Conservation (phyloP, 2,113 vertebrate genomes). For the Microcebus jonahi region DNA sequence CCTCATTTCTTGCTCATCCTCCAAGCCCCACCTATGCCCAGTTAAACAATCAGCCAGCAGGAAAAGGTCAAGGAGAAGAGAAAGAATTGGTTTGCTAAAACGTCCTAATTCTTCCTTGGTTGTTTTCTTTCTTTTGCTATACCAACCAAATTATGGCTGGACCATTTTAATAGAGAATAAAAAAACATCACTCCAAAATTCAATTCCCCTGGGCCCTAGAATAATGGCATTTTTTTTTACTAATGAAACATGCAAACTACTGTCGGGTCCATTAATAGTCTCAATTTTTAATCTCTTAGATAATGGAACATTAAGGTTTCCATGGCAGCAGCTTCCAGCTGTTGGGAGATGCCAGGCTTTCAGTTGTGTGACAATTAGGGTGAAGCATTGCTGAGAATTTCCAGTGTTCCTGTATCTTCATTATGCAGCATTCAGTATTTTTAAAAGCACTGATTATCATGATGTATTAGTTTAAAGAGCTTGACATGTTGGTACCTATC, state of each 20-base stretch:
- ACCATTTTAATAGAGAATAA: slow-evolving; percentile 66
- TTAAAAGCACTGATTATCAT: slow-evolving; percentile 62
- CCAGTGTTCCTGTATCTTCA: slow-evolving; percentile 50
- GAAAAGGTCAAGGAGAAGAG: background rate
- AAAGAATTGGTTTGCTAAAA: background rate
- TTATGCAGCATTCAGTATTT: slow-evolving; percentile 45
- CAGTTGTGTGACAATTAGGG: slow-evolving; percentile 70
- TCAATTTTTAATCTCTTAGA: slow-evolving; percentile 80
- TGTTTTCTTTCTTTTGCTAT: slow-evolving; percentile 54
- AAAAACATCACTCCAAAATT: slow-evolving; percentile 75
- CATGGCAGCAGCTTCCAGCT: slow-evolving; percentile 80
- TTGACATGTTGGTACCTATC: slow-evolving; percentile 59
- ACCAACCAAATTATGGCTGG: slow-evolving; percentile 46
- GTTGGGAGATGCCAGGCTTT: slow-evolving; percentile 71
- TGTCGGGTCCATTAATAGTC: slow-evolving; percentile 80
- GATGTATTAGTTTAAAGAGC: slow-evolving; percentile 59
- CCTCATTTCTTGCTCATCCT: background rate
- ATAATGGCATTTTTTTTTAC: too few species aligned
- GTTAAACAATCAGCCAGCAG: slow-evolving; percentile 24
- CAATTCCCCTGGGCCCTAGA: slow-evolving; percentile 71
- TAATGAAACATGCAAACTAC: slow-evolving; percentile 84
- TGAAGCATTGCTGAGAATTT: slow-evolving; percentile 62
- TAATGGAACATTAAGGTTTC: slow-evolving; percentile 84
- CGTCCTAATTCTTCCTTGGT: background rate
- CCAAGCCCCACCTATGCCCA: background rate